Base-by-base conservation (phyloP, 2,797 vertebrate genomes). In the Rhynchonycteris naso region DNA sequence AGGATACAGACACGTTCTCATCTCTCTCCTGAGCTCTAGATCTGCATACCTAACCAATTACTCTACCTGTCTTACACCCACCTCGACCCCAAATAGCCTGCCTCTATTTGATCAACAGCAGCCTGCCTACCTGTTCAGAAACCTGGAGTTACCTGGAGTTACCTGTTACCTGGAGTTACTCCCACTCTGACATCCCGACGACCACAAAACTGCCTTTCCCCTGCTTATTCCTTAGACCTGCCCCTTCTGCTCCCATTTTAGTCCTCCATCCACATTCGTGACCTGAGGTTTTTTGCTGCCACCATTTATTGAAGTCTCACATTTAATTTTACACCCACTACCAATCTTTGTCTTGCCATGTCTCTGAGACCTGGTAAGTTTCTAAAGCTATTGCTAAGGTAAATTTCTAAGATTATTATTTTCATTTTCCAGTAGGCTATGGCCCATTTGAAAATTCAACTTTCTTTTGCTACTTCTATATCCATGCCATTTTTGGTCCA, bases 381-480 rank as follows among this genome's bases (percentile, higher is more conserved):
- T 95, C 58, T 90, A 90, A 79, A 82, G 30, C 12, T 33, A 68
- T 68, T 71, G 38, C 68, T 38, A 43, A 71, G 22, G 15, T 35
- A 26, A 3, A 78, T 58, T 58, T 58, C 75, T 78, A 58, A n/a
- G 35, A 85, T 81, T 50, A 50, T 74, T 13, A 18, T 78, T 80
- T 30, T 71, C 8, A 22, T 81, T 89, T 92, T 28, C 80, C 38
- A 43, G 3, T 65, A 84, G 30, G 7, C 30, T 10, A 1, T 33
- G 47, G 52, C 82, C 4, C 78, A 79, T 81, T 93, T 95, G 84
- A 63, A 12, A 92, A 59, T 88, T n/a, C 83, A 71, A 76, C 87
- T 78, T 90, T 4, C 15, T 94, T 89, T 92, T 88, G n/a, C n/a
- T 91, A 1, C 16, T 61, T 92, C 30, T 88, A 13, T 81, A 50